Conservation (phyloP, 2,888 invertebrate genomes). For the Shargacucullia verbasci region DNA sequence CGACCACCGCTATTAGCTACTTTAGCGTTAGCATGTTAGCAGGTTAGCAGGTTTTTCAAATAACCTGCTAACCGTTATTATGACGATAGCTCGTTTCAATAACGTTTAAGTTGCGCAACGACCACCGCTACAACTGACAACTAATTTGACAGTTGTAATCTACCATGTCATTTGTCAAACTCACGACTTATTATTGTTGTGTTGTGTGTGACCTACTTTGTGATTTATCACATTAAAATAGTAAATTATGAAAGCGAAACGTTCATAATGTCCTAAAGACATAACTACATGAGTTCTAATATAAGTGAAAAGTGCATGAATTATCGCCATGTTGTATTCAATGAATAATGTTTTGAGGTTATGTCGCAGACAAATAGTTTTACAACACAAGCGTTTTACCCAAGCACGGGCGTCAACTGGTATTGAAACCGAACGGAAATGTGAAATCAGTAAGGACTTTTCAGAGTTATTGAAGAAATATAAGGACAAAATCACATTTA, state of each 20-base stretch:
- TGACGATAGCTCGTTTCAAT: too few species aligned
- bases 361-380: constrained; percentile 69
- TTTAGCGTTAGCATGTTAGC: too few species aligned
- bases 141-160: not conserved
- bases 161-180: constrained; percentile 7
- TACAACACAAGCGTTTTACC: constrained; percentile 65
- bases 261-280: not conserved
- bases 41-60: too few species aligned
- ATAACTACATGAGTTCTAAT: constrained; percentile 7
- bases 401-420: constrained; percentile 59
- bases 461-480: constrained; percentile 69
- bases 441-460: constrained; percentile 64
- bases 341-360: constrained; percentile 80
- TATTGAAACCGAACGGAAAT: constrained; percentile 45
- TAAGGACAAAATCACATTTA: constrained; percentile 81
- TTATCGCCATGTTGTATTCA: constrained; percentile 68
- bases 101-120: too few species aligned
- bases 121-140: too few species aligned
- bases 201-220: constrained; percentile 3
- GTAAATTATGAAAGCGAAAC: not conserved
- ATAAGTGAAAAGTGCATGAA: constrained; percentile 27
- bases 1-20: too few species aligned
- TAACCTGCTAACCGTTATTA: too few species aligned
- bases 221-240: constrained; percentile 8
- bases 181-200: constrained; percentile 3